Conservation (phyloP, 2,113 vertebrate species). For the Cololabis saira region DNA sequence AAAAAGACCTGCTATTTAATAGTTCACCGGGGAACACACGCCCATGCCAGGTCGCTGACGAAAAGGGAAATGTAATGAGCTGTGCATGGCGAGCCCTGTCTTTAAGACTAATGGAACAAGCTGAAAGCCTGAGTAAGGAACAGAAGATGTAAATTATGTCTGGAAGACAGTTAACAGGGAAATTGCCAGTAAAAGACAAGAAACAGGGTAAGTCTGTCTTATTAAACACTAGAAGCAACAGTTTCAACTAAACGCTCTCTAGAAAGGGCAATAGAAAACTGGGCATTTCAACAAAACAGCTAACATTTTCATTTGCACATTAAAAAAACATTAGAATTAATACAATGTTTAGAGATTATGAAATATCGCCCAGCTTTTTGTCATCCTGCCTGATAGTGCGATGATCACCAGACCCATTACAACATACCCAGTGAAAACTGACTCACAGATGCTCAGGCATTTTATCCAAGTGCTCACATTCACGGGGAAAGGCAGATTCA, state of each 20-base stretch:
- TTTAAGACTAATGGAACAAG: conserved; percentile 74
- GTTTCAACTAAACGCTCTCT: too few relatives aligned
- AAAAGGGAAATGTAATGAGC: conserved; percentile 73
- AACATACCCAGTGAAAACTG: too few relatives aligned
- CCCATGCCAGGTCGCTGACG: conserved; percentile 50
- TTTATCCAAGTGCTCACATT: background rate
- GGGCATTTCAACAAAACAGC: background rate
- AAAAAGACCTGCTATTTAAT: conserved; percentile 71
- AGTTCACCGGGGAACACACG: conserved; percentile 48
- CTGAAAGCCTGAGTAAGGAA: conserved; percentile 55
- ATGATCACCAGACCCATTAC: too few relatives aligned
- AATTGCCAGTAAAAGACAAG: conserved; percentile 24
- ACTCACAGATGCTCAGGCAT: background rate
- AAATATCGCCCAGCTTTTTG: too few relatives aligned
- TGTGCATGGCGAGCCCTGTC: conserved; percentile 40
- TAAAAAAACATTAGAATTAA: background rate
- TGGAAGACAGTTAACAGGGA: conserved; percentile 33
- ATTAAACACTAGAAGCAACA: background rate
- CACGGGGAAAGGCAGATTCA: background rate
- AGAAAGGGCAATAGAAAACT: background rate
- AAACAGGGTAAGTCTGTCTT: background rate
- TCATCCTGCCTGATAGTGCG: too few relatives aligned
- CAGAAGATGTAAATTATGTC: conserved; percentile 58
- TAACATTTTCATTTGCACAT: background rate
- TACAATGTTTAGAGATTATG: background rate